Conservation (phyloP, 1,140 invertebrate genomes). For the Saccostrea echinata region DNA sequence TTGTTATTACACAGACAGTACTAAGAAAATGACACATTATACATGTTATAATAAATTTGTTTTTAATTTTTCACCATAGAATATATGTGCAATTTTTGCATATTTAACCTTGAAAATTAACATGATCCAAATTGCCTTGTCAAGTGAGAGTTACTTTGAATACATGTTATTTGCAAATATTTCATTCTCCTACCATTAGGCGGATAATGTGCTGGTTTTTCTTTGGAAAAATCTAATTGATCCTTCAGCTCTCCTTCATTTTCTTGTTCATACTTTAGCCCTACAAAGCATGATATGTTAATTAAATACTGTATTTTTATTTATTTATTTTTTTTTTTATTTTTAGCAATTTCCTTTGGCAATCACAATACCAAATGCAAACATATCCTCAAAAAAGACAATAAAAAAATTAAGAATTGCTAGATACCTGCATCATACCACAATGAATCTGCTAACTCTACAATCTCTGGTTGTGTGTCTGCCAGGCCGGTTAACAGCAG, state of each 20-base stretch:
- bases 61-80: no score
- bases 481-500: constrained; percentile 87
- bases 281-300: constrained; percentile 55
- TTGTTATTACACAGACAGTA: no score
- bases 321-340: no score
- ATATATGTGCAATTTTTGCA: no score
- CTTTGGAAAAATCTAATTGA: constrained; percentile 85
- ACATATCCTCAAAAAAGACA: background rate
- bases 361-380: no score
- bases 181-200: constrained; percentile 78
- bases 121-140: no score
- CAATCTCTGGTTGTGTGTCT: constrained; percentile 86
- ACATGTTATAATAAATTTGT: no score
- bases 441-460: constrained; percentile 82
- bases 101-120: no score
- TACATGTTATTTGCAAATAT: background rate
- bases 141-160: background rate
- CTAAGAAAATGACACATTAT: no score
- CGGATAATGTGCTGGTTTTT: constrained; percentile 85
- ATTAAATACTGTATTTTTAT: no score
- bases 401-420: background rate
- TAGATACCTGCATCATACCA: constrained; percentile 86
- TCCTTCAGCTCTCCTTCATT: constrained; percentile 89
- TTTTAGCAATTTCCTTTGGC: no score
- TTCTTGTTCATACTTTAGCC: constrained; percentile 85